Evolutionary conservation across 2,888 invertebrate genomes (phyloP), one percentile per base, ranked within the genome.

Genomic region (Thereva unica): DNA sequence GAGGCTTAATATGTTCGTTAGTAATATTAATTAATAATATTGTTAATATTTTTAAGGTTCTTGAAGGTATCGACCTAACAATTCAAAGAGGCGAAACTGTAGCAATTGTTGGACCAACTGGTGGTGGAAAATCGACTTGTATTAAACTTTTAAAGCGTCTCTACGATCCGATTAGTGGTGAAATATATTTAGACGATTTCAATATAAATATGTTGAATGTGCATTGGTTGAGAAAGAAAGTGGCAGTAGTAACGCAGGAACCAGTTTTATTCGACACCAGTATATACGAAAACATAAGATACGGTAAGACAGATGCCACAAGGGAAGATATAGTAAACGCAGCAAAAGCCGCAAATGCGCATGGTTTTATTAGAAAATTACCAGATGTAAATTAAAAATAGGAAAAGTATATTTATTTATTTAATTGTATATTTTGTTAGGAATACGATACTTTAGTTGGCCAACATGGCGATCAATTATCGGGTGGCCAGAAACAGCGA

Each of bases 181-280:
- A 84, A 69, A 84, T 91, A 4, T 74, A 76, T 4, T 76, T 93
- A 4, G 92, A 92, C 74, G 87, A 86, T 0, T 78, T 83, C 45
- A 85, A 92, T 74, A 82, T 95, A 0, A 85, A 85, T 69, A 84
- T 87, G 44, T 78, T 95, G n/a, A 92, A 94, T 73, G 83, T 94
- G 3, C 84, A 86, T 10, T 92, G 92, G 90, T 79, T 93, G 34
- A 85, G 96, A 42, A 83, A 84, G 10, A 88, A 91, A 74, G 89
- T 96, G 67, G 95, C 94, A 0, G 86, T 95, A 5, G 95, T 97
- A 1, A 92, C 93, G 0, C 96, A 97, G 82, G 95, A 97, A 77
- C 95, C 91, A 0, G 86, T 94, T 5, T 83, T 96, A 7, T 96
- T 96, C 77, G 91, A 90, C 70, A 88, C 90, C 38, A 90, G 89